Evolutionary conservation across 2,797 vertebrate species (phyloP), one percentile per base, ranked within the genome.

Genomic region (Meda fulgida): DNA sequence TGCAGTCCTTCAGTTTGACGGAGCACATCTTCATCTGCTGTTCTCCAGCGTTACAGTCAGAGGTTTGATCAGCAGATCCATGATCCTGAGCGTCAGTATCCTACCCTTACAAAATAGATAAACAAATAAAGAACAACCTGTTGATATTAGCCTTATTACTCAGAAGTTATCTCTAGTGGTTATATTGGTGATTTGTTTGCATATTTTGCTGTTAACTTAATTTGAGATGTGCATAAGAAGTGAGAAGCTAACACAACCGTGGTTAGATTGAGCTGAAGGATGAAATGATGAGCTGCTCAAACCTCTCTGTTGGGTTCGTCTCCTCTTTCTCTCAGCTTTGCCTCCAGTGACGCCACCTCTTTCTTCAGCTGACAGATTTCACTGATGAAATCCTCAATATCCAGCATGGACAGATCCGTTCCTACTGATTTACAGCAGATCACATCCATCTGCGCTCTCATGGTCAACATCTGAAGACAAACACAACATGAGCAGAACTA

Each of bases 351-450:
- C 5, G 67, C 51, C 73, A 78, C 76, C 55, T 78, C 76, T 80
- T 85, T 71, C 80, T 85, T 51, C 75, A 87, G 83, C 21, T 18
- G 31, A 31, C 31, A 31, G 31, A 31, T 31, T 31, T 31, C 31
- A 31, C 1, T 31, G 31, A 80, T 80, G 23, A 87, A 75, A 63
- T 73, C 14, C 4, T 67, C 51, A 69, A 88, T 88, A 51, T 88
- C 60, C 21, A 46, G n/a, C 87, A 88, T 88, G 51, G 87, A 83
- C 67, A 85, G 83, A 55, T 87, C 83, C 0, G 86, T 87, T 73
- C 76, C 53, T 26, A 87, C 83, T 5, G 78, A 58, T 70, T 43
- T 78, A 78, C 55, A 60, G 76, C 76, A 78, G 36, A 18, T 14
- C 55, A 60, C 31, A 5, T 55, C 75, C 75, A 63, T 14, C 55